These are phyloP conservation scores for Hoplostethus mediterraneus DNA, from an alignment of 2,797 vertebrate genomes.

Conservation along the genomic window DNA sequence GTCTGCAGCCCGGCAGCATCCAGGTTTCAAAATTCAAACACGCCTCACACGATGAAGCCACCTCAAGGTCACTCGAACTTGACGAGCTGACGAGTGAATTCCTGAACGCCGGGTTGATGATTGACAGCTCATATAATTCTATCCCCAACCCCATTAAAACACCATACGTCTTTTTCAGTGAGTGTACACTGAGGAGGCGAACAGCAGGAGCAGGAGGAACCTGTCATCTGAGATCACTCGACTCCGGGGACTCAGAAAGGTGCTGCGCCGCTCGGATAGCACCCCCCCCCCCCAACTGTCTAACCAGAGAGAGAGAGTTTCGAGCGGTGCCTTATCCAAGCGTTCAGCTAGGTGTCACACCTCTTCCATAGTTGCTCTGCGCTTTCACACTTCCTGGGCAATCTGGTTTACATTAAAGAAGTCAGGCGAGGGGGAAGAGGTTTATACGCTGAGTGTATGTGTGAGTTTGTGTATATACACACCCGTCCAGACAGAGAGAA, in stretches of 20 bases:
- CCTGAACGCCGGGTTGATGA: conserved; percentile 34
- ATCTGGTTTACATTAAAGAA: conserved; percentile 43
- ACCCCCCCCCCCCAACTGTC: conserved; percentile 2
- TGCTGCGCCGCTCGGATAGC: neutral
- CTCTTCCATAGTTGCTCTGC: neutral
- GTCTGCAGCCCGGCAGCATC: conserved; percentile 12
- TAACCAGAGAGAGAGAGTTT: neutral
- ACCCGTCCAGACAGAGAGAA: conserved; percentile 12
- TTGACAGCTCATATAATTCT: conserved; percentile 59
- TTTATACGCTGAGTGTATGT: conserved; percentile 13
- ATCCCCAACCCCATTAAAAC: conserved; percentile 58
- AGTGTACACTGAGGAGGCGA: conserved; percentile 28
- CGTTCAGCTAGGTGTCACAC: conserved; percentile 9
- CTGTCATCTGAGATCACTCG: conserved; percentile 18
- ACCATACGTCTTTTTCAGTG: conserved; percentile 35
- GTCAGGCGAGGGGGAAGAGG: neutral
- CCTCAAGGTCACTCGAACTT: conserved; percentile 28
- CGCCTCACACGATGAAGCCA: conserved; percentile 31
- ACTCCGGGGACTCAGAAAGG: conserved; percentile 4
- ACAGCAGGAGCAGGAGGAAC: conserved; percentile 14
- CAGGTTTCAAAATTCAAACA: conserved; percentile 18
- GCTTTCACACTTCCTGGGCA: conserved; percentile 6
- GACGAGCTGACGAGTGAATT: conserved; percentile 46
- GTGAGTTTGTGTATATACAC: conserved; percentile 18
- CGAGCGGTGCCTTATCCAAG: neutral